These are phyloP conservation scores for Parnassius glacialis DNA, from an alignment of 2,888 invertebrate genomes.

Conservation along the genomic window DNA sequence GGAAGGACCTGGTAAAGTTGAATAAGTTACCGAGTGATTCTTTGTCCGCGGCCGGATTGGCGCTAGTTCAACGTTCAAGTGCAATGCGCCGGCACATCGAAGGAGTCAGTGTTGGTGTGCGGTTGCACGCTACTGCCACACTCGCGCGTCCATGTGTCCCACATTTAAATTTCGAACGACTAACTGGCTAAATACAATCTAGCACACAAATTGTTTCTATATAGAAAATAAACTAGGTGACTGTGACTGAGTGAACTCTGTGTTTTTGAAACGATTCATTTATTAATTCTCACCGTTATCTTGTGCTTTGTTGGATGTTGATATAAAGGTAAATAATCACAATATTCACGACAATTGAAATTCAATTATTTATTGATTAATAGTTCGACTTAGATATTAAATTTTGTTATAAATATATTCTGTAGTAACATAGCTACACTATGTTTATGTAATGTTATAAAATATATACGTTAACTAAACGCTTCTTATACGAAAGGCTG, in stretches of 20 bases:
- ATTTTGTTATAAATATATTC: too few relatives aligned
- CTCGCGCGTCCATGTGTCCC: slow-evolving; percentile 30
- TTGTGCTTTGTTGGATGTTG: slow-evolving; percentile 16
- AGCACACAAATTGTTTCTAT: slow-evolving; percentile 38
- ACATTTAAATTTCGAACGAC: slow-evolving; percentile 50
- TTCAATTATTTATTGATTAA: too few relatives aligned
- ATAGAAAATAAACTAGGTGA: slow-evolving; percentile 34
- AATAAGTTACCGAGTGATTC: slow-evolving; percentile 32
- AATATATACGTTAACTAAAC: too few relatives aligned
- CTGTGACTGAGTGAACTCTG: slow-evolving; percentile 50
- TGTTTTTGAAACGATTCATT: slow-evolving; percentile 43
- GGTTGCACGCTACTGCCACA: slow-evolving; percentile 39
- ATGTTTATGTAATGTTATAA: too few relatives aligned
- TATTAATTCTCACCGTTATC: background rate
- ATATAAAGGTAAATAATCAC: slow-evolving; percentile 20
- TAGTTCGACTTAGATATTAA: too few relatives aligned
- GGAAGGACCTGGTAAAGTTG: slow-evolving; percentile 34
- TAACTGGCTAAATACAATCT: slow-evolving; percentile 36
- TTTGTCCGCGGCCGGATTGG: slow-evolving; percentile 48
- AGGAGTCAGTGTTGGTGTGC: slow-evolving; percentile 57
- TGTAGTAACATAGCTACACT: too few relatives aligned
- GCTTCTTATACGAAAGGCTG: too few relatives aligned
- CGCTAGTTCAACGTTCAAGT: slow-evolving; percentile 74
- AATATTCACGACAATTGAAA: background rate
- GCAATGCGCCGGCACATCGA: slow-evolving; percentile 64